Evolutionary conservation across 2,888 invertebrate species (phyloP).

Genomic region (Nemapogon koenigi): DNA sequence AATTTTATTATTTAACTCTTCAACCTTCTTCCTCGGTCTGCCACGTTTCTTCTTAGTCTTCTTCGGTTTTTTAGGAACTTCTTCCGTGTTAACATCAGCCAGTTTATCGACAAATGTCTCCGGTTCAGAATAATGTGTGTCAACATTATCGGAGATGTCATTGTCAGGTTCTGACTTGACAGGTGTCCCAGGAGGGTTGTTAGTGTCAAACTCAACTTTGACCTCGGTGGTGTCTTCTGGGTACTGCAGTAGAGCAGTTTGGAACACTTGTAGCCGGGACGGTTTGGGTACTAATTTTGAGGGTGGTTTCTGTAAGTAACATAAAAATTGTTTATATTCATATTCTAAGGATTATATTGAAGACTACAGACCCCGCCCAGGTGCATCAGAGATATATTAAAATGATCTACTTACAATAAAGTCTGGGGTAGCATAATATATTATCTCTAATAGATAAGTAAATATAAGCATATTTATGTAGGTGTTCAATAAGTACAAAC

Average conservation of each 20-base stretch:
- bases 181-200: conserved; percentile 6
- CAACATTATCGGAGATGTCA: background rate
- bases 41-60: background rate
- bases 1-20: background rate
- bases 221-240: background rate
- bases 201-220: background rate
- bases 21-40: background rate
- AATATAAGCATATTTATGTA: too few relatives aligned
- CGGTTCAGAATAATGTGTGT: conserved; percentile 27
- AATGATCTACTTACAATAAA: too few relatives aligned
- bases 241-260: background rate
- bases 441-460: conserved; percentile 1
- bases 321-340: conserved; percentile 1
- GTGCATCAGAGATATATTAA: too few relatives aligned
- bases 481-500: conserved; percentile 2
- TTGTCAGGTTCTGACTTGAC: conserved; percentile 14
- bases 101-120: conserved; percentile 33
- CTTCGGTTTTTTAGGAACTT: background rate
- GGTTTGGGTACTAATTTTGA: conserved; percentile 1
- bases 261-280: background rate
- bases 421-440: too few relatives aligned
- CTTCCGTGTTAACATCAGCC: background rate
- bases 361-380: conserved; percentile 5
- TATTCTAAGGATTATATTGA: background rate
- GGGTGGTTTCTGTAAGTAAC: background rate